Evolutionary conservation across 2,113 vertebrate genomes (phyloP).

Genomic region (Mesembrinibis cayennensis): DNA sequence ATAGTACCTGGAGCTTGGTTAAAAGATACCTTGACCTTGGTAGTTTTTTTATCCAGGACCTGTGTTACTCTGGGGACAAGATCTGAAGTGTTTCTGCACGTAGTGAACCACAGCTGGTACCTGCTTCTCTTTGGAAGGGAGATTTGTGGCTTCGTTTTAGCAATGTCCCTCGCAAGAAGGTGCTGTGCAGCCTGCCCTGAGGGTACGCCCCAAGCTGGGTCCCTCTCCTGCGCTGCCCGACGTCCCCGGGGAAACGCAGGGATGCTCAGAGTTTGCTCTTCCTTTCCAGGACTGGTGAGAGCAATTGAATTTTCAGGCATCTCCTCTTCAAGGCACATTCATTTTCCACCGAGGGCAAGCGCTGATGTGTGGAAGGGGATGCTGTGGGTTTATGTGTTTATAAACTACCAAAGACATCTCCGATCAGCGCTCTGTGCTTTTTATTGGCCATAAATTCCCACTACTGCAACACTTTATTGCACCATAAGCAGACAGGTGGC

Average conservation of each 20-base stretch:
- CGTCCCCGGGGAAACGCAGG: fast-evolving
- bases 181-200: not conserved
- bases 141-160: not conserved
- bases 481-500: not conserved
- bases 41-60: not conserved
- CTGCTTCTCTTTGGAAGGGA: not conserved
- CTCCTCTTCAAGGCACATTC: not conserved
- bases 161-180: not conserved
- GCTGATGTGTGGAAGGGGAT: not conserved
- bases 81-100: not conserved
- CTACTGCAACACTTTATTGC: not conserved
- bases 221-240: fast-evolving
- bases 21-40: not conserved
- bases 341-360: not conserved
- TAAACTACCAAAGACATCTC: not conserved
- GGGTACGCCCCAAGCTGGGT: fast-evolving
- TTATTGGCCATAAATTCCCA: conserved; percentile 38
- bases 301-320: not conserved
- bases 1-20: not conserved
- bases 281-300: not conserved
- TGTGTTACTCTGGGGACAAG: not conserved
- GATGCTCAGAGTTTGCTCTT: not conserved
- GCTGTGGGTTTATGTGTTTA: conserved; percentile 27
- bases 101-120: too few species aligned
- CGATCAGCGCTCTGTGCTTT: not conserved